Conservation (phyloP, 2,113 vertebrate genomes). For the Grus americana region DNA sequence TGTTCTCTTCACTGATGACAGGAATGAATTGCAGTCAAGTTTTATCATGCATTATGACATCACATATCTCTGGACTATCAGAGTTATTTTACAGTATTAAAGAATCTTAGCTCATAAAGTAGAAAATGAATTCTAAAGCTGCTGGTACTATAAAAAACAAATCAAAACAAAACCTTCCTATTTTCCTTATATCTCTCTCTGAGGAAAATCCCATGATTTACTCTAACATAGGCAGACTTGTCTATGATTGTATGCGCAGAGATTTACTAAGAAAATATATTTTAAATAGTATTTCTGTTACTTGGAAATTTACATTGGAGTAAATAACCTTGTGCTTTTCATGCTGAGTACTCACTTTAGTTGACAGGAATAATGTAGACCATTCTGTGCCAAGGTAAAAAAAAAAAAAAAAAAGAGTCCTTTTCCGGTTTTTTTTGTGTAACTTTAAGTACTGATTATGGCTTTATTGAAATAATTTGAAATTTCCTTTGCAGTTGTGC, state of each 20-base stretch:
- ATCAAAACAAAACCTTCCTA: background rate
- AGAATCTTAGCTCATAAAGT: background rate
- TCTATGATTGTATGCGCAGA: fast-evolving
- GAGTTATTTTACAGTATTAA: background rate
- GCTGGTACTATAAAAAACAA: background rate
- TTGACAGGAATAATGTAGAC: background rate
- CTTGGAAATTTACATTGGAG: background rate
- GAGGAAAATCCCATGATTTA: background rate
- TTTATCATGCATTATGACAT: background rate
- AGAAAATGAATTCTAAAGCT: background rate
- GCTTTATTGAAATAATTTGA: background rate
- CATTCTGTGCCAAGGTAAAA: background rate
- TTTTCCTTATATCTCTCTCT: background rate
- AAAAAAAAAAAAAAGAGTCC: background rate
- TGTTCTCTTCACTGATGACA: background rate
- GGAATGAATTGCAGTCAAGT: background rate
- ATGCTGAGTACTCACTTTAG: background rate
- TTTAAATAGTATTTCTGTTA: background rate
- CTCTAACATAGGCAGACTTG: background rate
- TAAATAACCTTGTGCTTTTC: background rate
- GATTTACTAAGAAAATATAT: background rate
- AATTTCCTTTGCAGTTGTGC: background rate
- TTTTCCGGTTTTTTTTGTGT: too few relatives aligned
- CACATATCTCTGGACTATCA: background rate
- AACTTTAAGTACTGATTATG: background rate